Base-by-base conservation (phyloP, 64 coral and sea anemone genomes). In the Trachythela sp. region DNA sequence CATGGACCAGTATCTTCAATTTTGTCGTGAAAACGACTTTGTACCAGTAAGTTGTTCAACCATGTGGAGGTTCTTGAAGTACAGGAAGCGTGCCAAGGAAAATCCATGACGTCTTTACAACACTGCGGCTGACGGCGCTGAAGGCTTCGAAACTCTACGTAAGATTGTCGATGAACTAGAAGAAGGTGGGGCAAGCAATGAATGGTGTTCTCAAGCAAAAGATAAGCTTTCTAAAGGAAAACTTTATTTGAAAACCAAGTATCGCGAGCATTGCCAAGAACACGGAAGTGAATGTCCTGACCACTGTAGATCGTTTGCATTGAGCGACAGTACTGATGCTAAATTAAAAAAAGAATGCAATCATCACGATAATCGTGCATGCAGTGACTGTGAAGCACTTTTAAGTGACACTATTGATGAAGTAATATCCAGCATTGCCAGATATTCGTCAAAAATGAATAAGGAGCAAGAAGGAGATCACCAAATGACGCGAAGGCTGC, bases 11-110 rank as follows among this genome's bases (percentile, higher is more conserved):
- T 87, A 92, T 87, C 45, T 92, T 17, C 68, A 92, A 38, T 83
- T 87, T 30, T 92, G 90, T 40, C 31, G 59, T 39, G 85, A 92
- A 64, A 86, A 40, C 8, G 86, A 87, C 33, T 92, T 92, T 92
- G 75, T 13, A 33, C 50, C 71, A 2, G 26, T 92, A 75, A 92
- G 90, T 92, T 68, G 37, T 29, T 76, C 71, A 36, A 87, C 90
- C 36, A 91, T 91, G 89, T 86, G 89, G 59, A 48, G 32, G 43
- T 85, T 48, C 30, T 52, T 31, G 84, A 85, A 45, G 75, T 80
- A 40, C 31, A 49, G 31, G 40, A 48, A 52, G 40, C 84, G 40
- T 85, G 6, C 30, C 39, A 85, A 32, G 1, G 84, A 87, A 88
- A 88, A 40, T 88, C 87, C 35, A n/a, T 76, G 41, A 18, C 59